Percentiles rank a stretch among this genome's conserved stretches.
phyloP scores from a whole-genome alignment of 2,113 vertebrate genomes.

The Tragelaphus strepsiceros region DNA sequence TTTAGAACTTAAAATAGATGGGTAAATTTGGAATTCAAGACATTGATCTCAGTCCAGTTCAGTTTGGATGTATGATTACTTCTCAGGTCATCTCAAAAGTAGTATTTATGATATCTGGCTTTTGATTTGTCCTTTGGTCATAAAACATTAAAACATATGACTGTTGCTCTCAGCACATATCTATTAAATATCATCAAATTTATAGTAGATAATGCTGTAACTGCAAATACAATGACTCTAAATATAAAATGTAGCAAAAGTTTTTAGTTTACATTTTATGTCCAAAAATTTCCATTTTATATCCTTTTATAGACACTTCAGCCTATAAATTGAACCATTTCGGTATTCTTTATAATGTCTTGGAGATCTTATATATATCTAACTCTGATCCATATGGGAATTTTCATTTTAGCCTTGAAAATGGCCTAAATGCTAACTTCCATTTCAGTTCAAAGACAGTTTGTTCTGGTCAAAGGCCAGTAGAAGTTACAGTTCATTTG shows the following conservation, averaged over 20 bases:
- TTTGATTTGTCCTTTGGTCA: conserved; percentile 21
- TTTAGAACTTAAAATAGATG: conserved; percentile 36
- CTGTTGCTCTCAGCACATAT: not conserved
- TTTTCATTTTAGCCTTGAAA: not conserved
- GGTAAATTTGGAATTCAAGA: not conserved
- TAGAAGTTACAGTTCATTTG: not conserved
- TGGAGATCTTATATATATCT: not conserved
- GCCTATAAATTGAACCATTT: not conserved
- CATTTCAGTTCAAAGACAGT: not conserved
- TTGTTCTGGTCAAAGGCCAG: not conserved
- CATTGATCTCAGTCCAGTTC: not conserved
- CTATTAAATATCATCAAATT: not conserved
- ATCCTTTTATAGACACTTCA: not conserved
- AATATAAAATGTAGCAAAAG: not conserved
- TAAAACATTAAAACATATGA: not conserved
- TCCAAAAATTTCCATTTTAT: not conserved
- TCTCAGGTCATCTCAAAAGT: conserved; percentile 25
- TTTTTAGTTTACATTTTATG: not conserved
- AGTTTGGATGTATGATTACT: not conserved
- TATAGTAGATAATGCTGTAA: not conserved
- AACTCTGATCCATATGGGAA: not conserved
- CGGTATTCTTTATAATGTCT: not conserved
- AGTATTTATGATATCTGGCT: not conserved
- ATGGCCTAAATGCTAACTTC: not conserved
- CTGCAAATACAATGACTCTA: not conserved